Evolutionary conservation across 2,888 invertebrate genomes (phyloP), one percentile per base, ranked within the genome.

Genomic region (Agonopterix heracliana): DNA sequence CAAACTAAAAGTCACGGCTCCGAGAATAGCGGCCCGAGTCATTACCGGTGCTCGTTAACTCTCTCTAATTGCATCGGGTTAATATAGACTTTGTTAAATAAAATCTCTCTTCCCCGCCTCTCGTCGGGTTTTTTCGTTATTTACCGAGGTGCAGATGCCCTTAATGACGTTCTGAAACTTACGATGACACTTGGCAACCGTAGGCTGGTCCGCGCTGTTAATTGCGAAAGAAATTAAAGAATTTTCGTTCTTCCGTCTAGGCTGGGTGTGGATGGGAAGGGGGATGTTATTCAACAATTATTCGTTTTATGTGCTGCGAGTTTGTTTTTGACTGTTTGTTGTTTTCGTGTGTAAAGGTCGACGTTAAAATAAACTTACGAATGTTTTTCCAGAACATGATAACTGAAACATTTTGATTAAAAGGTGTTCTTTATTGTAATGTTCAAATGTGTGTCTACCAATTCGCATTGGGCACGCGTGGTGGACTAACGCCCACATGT

Each of bases 81-180:
- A 88, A 88, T 88, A 87, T 85, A 88, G 85, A 88, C 87, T 87
- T 87, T 88, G 87, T 87, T 87, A 86, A 87, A 87, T 88, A 87
- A 88, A 88, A 87, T 87, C 87, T 86, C 85, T 84, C 85, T 81
- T 84, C 81, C 71, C 60, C 67, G 60, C 51, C 56, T 60, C 60
- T 57, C 53, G 59, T 57, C 47, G 55, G 50, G 69, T 81, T 85
- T 84, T 85, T 82, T 80, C 79, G 77, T 86, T 84, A 86, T 86
- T 85, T 85, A 85, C 78, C 79, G 74, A 74, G 80, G 72, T 87
- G 82, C 87, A 88, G 87, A 88, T 88, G 87, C 82, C 85, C 75
- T 81, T 88, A 87, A 87, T 84, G 87, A 86, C 86, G 81, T 80
- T 77, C 77, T 82, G 86, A 86, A 86, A 88, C 86, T 87, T 88